Conservation (phyloP, 2,888 invertebrate genomes). For the Hydriomena furcata region DNA sequence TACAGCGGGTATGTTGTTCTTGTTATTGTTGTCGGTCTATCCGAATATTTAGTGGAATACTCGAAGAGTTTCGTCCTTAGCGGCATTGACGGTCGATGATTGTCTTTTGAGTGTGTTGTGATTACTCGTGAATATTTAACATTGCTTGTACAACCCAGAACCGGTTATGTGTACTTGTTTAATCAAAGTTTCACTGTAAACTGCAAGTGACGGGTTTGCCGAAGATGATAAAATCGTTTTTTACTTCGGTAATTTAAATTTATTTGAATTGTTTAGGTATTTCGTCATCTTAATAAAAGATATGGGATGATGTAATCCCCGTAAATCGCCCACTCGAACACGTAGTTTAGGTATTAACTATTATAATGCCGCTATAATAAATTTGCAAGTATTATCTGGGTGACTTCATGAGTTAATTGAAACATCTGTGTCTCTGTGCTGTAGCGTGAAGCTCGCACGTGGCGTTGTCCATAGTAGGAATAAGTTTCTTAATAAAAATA, state of each 20-base stretch:
- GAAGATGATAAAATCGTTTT: too few species aligned
- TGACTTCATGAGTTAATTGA: not conserved
- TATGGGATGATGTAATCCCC: conserved; percentile 13
- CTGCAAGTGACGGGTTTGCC: too few species aligned
- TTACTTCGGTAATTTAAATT: not conserved
- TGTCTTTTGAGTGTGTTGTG: conserved; percentile 6
- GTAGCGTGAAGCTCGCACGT: too few species aligned
- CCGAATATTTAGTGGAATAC: conserved; percentile 86
- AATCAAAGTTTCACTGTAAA: conserved; percentile 5
- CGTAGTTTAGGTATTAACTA: not conserved
- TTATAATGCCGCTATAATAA: not conserved
- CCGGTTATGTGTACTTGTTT: conserved; percentile 15
- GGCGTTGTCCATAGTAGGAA: too few species aligned
- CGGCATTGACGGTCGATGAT: conserved; percentile 46
- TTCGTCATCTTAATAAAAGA: not conserved
- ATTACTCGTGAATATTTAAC: conserved; percentile 9
- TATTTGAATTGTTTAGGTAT: not conserved
- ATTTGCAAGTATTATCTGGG: not conserved
- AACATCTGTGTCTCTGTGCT: too few species aligned
- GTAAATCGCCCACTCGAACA: not conserved
- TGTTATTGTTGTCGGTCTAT: conserved; percentile 86
- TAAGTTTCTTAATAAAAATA: too few species aligned
- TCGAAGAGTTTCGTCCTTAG: conserved; percentile 53
- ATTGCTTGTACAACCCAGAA: conserved; percentile 13
- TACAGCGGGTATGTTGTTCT: conserved; percentile 88